Percentiles rank a stretch among this genome's conserved stretches.
These are phyloP conservation scores for Caretta caretta DNA, from an alignment of 2,113 vertebrate species.

Conservation along the genomic window DNA sequence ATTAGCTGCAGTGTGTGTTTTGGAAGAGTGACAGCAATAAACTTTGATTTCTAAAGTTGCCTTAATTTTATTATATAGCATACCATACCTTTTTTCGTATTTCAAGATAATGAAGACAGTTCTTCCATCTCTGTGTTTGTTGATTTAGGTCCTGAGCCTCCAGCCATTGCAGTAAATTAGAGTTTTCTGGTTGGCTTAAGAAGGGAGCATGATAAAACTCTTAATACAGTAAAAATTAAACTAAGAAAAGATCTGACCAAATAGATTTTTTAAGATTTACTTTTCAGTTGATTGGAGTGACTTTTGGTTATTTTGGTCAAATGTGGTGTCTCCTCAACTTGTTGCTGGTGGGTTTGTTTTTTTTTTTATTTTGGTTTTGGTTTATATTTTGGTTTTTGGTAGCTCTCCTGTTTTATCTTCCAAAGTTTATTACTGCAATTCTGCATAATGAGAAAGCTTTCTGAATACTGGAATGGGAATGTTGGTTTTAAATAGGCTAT, in stretches of 20 bases:
- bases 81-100: neutral
- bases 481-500: neutral
- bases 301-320: neutral
- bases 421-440: neutral
- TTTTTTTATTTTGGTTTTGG: neutral
- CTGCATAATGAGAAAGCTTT: neutral
- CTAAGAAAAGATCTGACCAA: neutral
- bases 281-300: neutral
- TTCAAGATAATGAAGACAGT: fast-evolving
- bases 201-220: neutral
- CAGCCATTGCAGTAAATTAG: neutral
- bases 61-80: neutral
- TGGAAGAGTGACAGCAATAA: neutral
- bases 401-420: neutral
- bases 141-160: neutral
- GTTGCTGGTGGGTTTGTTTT: neutral
- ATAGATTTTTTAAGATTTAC: neutral
- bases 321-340: fast-evolving
- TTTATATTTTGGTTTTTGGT: neutral
- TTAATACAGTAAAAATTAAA: neutral
- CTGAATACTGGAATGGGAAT: neutral
- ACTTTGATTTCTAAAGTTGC: neutral
- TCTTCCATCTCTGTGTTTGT: neutral
- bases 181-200: neutral
- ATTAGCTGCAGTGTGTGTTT: neutral